Base-by-base conservation (phyloP, 2,113 vertebrate species). In the Tinamus guttatus region DNA sequence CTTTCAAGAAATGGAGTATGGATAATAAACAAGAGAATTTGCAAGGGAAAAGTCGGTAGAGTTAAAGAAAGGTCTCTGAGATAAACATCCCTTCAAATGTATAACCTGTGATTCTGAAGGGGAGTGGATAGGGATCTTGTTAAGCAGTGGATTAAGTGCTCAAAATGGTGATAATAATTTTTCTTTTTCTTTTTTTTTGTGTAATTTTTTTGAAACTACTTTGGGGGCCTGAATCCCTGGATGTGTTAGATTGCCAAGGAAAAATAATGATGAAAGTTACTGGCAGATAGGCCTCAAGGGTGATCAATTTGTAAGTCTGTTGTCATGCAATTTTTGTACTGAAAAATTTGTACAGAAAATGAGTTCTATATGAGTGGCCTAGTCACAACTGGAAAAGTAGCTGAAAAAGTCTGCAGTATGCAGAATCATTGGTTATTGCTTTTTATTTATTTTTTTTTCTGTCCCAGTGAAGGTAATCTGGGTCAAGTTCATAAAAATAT, bases 331-430 rank as follows among this genome's bases (percentile, higher is more conserved):
- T 25, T 40, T 40, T 38, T 70, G 19, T 56, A 20, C 25, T 11
- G 58, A 49, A 49, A 49, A 24, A 11, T 49, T 49, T 49, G 49
- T 52, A 19, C 8, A 86, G 38, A 25, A 11, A 58, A 58, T 58
- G 28, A 8, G 9, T 28, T 30, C 54, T 1, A 6, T 28, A 13
- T 0, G 13, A 7, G 18, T 49, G 12, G 5, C 11, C 19, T 41
- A 58, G 14, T 7, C 19, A 27, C 24, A 54, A 67, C 28, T 45
- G 32, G 3, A 40, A 41, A 70, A 36, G n/a, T 13, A 27, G n/a
- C 25, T 51, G 45, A 24, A 34, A 69, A 51, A 49, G 25, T 17
- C 10, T 70, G n/a, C 22, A 69, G 7, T 22, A 52, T 27, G 2
- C 22, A 54, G 34, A 5, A 7, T 54, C 10, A 34, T 22, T 69